A percentile compares a stretch with the other conserved stretches of the same genome.
Evolutionary conservation across 2,888 invertebrate species (phyloP).

Genomic region (Oscheius onirici): DNA sequence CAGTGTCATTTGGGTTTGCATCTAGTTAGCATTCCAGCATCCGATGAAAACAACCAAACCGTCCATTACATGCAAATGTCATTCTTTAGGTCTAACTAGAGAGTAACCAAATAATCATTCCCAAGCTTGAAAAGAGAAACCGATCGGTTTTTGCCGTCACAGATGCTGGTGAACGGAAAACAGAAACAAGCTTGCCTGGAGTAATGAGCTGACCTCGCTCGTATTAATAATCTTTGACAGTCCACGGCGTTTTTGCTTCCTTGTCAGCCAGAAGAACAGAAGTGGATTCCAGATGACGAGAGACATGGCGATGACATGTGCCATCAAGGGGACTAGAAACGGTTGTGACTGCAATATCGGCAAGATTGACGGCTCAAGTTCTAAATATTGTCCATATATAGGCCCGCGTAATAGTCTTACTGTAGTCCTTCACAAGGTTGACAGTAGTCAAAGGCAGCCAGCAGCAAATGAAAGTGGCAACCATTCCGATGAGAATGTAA

Average conservation of each 20-base stretch:
- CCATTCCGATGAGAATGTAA: slow-evolving; percentile 81
- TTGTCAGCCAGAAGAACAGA: slow-evolving; percentile 71
- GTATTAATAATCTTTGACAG: slow-evolving; percentile 66
- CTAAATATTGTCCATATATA: slow-evolving; percentile 42
- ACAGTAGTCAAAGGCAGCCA: slow-evolving; percentile 70
- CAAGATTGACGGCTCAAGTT: slow-evolving; percentile 61
- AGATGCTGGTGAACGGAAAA: slow-evolving; percentile 28
- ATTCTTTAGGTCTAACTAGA: no score
- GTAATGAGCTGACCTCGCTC: slow-evolving; percentile 56
- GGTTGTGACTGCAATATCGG: slow-evolving; percentile 63
- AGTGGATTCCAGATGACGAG: slow-evolving; percentile 70
- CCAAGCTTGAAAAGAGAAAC: no score
- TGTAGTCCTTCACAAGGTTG: slow-evolving; percentile 69
- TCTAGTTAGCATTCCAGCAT: not conserved
- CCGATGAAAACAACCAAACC: slow-evolving; percentile 18
- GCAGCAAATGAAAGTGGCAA: slow-evolving; percentile 71
- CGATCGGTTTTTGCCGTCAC: not conserved
- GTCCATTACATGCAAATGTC: not conserved
- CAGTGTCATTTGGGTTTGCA: not conserved
- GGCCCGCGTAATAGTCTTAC: slow-evolving; percentile 45
- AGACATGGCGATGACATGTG: slow-evolving; percentile 70
- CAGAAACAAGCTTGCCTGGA: slow-evolving; percentile 18
- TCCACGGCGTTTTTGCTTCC: slow-evolving; percentile 68
- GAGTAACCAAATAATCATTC: no score
- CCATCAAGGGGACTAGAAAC: slow-evolving; percentile 67